Base-by-base conservation (phyloP, 2,113 vertebrate species). In the Carettochelys insculpta region DNA sequence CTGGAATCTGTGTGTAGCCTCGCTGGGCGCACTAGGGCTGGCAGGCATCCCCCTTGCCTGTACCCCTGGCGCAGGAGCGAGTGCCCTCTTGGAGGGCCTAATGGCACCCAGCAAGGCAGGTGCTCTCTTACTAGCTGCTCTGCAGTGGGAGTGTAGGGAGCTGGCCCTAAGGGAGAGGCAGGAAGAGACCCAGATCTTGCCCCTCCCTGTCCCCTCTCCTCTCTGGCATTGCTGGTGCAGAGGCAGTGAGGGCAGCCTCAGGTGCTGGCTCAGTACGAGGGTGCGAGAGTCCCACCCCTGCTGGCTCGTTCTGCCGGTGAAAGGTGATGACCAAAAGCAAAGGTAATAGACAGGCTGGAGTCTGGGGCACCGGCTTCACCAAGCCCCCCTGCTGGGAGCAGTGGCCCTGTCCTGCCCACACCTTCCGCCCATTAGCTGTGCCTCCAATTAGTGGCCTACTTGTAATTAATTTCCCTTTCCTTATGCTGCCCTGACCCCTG, bases 321-420 rank as follows among this genome's bases (percentile, higher is more conserved):
- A 61, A 73, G 13, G 11, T 19, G 14, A 4, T 25, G 50, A 7
- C 22, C 1, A 29, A 27, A 29, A 19, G 77, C 3, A 1, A 52
- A 47, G 78, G 34, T 94, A 2, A 0, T 83, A 92, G 83, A 78
- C 8, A 3, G 86, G 41, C 43, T 3, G 11, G 16, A 24, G 8
- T 4, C 1, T 1, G 14, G 14, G 27, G 19, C 48, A 19, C 58
- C 45, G 27, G 48, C 48, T n/a, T n/a, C n/a, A n/a, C n/a, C n/a
- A n/a, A n/a, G n/a, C n/a, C n/a, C n/a, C n/a, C n/a, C n/a, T n/a
- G n/a, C n/a, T n/a, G n/a, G n/a, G n/a, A n/a, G 89, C 89, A 83
- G 85, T 41, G 80, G 52, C 11, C 2, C 93, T 84, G 94, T 94
- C 95, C 95, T 94, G 94, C 96, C 94, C 96, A 94, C 94, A 89